A percentile compares a stretch with the other conserved stretches of the same genome.
These are phyloP conservation scores for Seira musarum DNA, from an alignment of 2,888 invertebrate genomes.

Conservation along the genomic window DNA sequence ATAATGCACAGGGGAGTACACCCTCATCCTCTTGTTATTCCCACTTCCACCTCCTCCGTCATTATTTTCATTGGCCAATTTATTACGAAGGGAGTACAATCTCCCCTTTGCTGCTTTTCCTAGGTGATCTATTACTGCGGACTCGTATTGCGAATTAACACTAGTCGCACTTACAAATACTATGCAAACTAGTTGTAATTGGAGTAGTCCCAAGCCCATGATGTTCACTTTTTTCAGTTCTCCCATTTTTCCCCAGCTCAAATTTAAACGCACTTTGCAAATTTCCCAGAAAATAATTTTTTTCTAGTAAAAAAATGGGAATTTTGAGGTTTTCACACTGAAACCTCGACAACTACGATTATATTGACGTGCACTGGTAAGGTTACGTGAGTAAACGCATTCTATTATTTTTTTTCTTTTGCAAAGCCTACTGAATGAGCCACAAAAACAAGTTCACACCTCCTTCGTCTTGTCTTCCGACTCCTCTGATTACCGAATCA, in stretches of 20 bases:
- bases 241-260: neutral
- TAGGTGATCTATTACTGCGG: slow-evolving; percentile 57
- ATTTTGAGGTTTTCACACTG: slow-evolving; percentile 43
- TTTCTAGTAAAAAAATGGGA: slow-evolving; percentile 5
- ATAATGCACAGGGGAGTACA: slow-evolving; percentile 3
- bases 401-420: slow-evolving; percentile 18
- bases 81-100: slow-evolving; percentile 68
- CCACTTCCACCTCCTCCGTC: neutral
- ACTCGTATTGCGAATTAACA: slow-evolving; percentile 58
- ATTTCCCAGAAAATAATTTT: neutral
- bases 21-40: slow-evolving; percentile 38
- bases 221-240: no score
- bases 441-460: slow-evolving; percentile 27
- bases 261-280: neutral
- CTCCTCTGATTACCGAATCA: slow-evolving; percentile 46
- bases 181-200: neutral
- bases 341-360: no score
- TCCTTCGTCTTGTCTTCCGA: slow-evolving; percentile 19
- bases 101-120: slow-evolving; percentile 66
- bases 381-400: no score
- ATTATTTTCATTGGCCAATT: slow-evolving; percentile 43
- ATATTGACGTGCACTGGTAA: no score
- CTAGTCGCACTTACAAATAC: slow-evolving; percentile 2
- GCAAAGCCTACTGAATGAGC: slow-evolving; percentile 34
- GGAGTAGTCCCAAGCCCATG: neutral